Base-by-base conservation (phyloP, 2,113 vertebrate species). In the Morphnarchus princeps region DNA sequence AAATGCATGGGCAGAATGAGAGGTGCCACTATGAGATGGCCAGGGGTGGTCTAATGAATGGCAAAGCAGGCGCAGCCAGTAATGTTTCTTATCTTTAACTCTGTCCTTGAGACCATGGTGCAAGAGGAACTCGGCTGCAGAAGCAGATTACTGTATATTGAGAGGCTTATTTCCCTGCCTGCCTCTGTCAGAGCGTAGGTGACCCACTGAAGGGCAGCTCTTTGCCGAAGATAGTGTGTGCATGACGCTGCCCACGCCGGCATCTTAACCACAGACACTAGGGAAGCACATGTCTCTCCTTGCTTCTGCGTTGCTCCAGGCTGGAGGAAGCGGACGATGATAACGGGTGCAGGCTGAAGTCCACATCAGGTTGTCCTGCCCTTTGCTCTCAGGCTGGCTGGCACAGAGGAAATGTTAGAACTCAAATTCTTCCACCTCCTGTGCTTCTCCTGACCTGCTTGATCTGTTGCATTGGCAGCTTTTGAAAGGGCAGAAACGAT, bases 231-330 rank as follows among this genome's bases (percentile, higher is more conserved):
- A 26, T 19, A 11, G 2, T 18, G 47, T 4, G 3, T 43, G 43
- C 25, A 22, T 3, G 32, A 2, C 8, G 3, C 16, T 0, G 4
- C 49, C 36, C 28, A 2, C 3, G 1, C 34, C 10, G 28, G 20
- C 38, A 5, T 24, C 45, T 34, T 21, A 28, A 4, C 52, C 34
- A 6, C 61, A 29, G 49, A 3, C 2, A 1, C n/a, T 19, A 8
- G 79, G 55, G n/a, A 50, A 65, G 59, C 29, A 11, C 22, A 1
- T 0, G 0, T 9, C 58, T 49, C 49, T 26, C 59, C 40, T 25
- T 24, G 84, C 45, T 58, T 18, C 55, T 52, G 21, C 2, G 10
- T 78, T 57, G 57, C 57, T 72, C 29, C 1, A 3, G 70, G 32
- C 73, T 74, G 45, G 59, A 71, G 70, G n/a, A 85, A 22, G 36